Conservation (phyloP, 92 coral and sea anemone genomes). For the Bergia puertoricense region DNA sequence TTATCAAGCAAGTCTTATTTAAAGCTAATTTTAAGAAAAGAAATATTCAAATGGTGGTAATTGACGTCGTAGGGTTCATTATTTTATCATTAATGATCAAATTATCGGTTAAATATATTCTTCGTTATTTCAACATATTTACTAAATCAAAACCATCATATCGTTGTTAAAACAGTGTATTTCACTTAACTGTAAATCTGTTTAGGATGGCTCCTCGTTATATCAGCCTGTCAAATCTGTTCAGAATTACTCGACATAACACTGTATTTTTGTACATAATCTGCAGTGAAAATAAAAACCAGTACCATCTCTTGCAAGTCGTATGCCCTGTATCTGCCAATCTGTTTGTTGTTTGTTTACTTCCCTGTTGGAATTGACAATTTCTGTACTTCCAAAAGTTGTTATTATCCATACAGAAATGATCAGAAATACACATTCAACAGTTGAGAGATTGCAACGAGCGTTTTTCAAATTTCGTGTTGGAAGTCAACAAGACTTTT, state of each 20-base stretch:
- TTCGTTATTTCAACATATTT: slow-evolving; percentile 7
- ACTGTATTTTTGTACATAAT: background rate
- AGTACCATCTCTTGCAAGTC: too few relatives aligned
- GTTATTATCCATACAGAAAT: too few relatives aligned
- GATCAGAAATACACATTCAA: background rate
- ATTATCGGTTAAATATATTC: background rate
- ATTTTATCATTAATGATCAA: background rate
- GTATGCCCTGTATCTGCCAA: background rate
- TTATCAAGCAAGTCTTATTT: too few relatives aligned
- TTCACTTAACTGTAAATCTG: background rate
- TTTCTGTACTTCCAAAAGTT: background rate
- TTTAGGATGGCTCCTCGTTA: slow-evolving; percentile 1
- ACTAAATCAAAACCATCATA: background rate
- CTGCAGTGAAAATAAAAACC: background rate
- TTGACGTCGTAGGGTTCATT: background rate
- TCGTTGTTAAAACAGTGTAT: background rate
- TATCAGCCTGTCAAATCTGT: background rate
- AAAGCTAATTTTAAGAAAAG: too few relatives aligned
- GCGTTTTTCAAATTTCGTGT: slow-evolving; percentile 3
- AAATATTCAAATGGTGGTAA: background rate
- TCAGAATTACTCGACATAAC: background rate
- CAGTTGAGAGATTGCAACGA: too few relatives aligned
- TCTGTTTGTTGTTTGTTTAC: background rate
- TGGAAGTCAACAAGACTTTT: background rate
- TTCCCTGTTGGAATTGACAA: background rate